Base-by-base conservation (phyloP, 2,113 vertebrate species). In the Sterrhoptilus dennistouni region DNA sequence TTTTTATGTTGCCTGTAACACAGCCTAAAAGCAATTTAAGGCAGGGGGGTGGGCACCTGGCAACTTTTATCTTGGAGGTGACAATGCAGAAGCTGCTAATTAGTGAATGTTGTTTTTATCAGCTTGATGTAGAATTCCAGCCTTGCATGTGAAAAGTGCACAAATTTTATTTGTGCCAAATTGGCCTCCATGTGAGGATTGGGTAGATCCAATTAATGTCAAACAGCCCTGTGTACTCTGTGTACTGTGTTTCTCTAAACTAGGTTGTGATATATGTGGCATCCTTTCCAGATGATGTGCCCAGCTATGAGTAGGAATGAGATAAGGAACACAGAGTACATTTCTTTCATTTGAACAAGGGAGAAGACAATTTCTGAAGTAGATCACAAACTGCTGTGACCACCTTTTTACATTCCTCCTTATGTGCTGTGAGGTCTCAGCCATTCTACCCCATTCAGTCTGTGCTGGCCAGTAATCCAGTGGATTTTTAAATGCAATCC, bases 131-230 rank as follows among this genome's bases (percentile, higher is more conserved):
- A 21, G 52, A 90, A 97, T 98, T 97, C 93, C 91, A 97, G 89
- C 83, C 94, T 94, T 94, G 72, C 92, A 93, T 95, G 95, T 91
- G 95, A 97, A 96, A 97, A 94, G 80, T 94, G 92, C 92, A 92
- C 89, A 88, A 75, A 90, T 96, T 97, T 98, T 88, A 94, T 98
- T 96, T 94, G 83, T 97, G 94, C 95, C 94, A 95, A 97, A 96
- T 97, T 97, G 95, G 93, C 92, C 93, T 97, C 96, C 94, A 74
- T 97, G 96, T 97, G 97, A 96, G 91, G 90, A 96, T 89, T 92
- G 96, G 86, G 92, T 87, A 95, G 80, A 96, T 96, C 97, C 95
- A 98, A 98, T 98, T 98, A 98, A 97, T 96, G 97, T 98, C 97
- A 98, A 96, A 93, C 79, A 71, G 17, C 14, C 77, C 75, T 94